Evolutionary conservation across 2,797 vertebrate genomes (phyloP), one percentile per base, ranked within the genome.

Genomic region (Eutrigla gurnardus): DNA sequence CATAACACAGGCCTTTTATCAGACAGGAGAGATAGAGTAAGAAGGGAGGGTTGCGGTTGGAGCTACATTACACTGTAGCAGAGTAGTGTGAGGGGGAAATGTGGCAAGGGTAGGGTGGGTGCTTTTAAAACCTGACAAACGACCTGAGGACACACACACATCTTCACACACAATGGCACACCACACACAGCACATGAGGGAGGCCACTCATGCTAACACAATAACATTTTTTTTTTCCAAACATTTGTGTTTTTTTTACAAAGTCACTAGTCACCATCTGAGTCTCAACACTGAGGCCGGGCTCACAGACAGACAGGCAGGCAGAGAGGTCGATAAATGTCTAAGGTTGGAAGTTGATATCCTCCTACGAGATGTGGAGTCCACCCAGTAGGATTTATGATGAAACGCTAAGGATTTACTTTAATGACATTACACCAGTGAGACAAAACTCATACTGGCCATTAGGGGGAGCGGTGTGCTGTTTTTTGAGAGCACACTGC

Each of bases 131-230:
- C 92, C 91, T 87, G 91, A 93, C 91, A 92, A 88, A 93, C 72
- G 90, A 94, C 93, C 94, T 94, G 94, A 95, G 94, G 94, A 95
- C 93, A 88, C 76, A 91, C 76, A 86, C 90, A 90, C 90, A 60
- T 89, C 84, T 91, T 88, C 91, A 91, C 90, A 90, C 89, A 91
- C 85, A 80, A 92, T 86, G 90, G 89, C 92, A 91, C 90, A 86
- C 88, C 92, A 93, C 90, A 91, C 88, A 89, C 88, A 72, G 88
- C 86, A 92, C 92, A 93, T 85, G 90, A 93, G 91, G 91, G 87
- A 91, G 89, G 88, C 87, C 92, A 89, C 91, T 93, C 93, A 93
- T 93, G 91, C 93, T 82, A 89, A 93, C 88, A 93, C 91, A 90
- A 92, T 84, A 81, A 84, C 75, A 84, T 86, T 85, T 91, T 71